Conservation (phyloP, 2,113 vertebrate genomes). For the Cettia cetti region DNA sequence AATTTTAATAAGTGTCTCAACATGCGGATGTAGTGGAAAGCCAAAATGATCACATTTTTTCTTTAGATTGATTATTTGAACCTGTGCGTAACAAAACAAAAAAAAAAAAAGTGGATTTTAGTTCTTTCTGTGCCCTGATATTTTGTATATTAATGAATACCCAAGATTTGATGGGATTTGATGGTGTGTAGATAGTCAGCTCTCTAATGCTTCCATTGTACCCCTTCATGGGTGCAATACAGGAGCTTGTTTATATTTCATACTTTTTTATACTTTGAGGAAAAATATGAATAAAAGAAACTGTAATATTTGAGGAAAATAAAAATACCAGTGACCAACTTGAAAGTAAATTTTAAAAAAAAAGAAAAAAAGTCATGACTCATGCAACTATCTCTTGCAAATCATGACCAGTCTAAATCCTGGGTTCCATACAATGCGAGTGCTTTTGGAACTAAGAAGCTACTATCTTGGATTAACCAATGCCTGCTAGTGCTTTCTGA, state of each 20-base stretch:
- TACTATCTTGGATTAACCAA: slow-evolving; percentile 77
- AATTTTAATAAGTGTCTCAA: slow-evolving; percentile 82
- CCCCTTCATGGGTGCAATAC: slow-evolving; percentile 70
- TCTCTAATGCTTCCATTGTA: slow-evolving; percentile 79
- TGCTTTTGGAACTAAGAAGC: slow-evolving; percentile 76
- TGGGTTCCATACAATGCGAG: slow-evolving; percentile 68
- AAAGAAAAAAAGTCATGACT: slow-evolving; percentile 52
- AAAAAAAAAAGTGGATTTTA: slow-evolving; percentile 81
- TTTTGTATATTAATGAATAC: slow-evolving; percentile 82
- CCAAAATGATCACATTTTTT: slow-evolving; percentile 77
- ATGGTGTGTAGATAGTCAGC: slow-evolving; percentile 79
- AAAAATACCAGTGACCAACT: slow-evolving; percentile 65
- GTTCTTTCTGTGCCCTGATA: slow-evolving; percentile 80
- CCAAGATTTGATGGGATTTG: slow-evolving; percentile 78
- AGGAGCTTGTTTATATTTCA: slow-evolving; percentile 95
- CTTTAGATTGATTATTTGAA: slow-evolving; percentile 79
- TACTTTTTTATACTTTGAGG: slow-evolving; percentile 92
- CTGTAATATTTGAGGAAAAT: slow-evolving; percentile 72
- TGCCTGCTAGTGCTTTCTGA: slow-evolving; percentile 82
- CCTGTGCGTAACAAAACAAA: slow-evolving; percentile 71
- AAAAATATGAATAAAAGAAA: slow-evolving; percentile 72
- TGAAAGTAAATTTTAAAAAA: slow-evolving; percentile 67
- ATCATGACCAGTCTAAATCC: slow-evolving; percentile 65
- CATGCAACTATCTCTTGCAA: slow-evolving; percentile 66
- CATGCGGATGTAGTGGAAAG: slow-evolving; percentile 77